These are phyloP conservation scores for Pitangus sulphuratus DNA, from an alignment of 2,797 vertebrate species.

Conservation along the genomic window DNA sequence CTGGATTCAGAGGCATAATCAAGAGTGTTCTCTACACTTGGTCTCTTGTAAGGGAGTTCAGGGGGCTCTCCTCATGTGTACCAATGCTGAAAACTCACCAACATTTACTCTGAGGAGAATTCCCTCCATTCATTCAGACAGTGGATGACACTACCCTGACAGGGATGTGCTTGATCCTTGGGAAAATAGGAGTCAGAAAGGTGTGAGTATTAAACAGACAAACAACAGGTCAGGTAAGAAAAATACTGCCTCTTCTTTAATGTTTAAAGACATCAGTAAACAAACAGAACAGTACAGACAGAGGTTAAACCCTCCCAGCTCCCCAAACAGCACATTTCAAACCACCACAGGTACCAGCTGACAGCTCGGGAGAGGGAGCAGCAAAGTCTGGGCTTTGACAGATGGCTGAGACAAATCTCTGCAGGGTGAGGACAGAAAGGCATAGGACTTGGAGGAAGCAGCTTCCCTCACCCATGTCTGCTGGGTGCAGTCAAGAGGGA, in stretches of 20 bases:
- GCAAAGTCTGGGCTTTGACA: background rate
- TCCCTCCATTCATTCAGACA: background rate
- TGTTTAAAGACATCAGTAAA: constrained; percentile 75
- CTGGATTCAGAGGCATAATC: rapidly evolving
- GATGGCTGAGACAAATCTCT: background rate
- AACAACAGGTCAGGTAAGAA: constrained; percentile 68
- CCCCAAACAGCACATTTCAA: background rate
- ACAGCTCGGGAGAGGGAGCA: background rate
- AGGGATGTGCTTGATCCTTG: rapidly evolving
- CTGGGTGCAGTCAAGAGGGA: background rate
- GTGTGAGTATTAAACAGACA: background rate
- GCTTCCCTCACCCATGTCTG: background rate
- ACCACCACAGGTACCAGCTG: background rate
- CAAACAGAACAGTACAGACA: constrained; percentile 58
- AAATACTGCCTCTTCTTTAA: constrained; percentile 79
- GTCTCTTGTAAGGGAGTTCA: background rate
- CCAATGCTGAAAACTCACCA: background rate
- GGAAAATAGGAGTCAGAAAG: background rate
- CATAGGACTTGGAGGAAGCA: background rate
- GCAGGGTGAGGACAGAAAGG: background rate
- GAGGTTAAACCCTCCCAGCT: constrained; percentile 4
- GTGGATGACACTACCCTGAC: background rate
- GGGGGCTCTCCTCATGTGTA: background rate
- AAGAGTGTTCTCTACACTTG: rapidly evolving
- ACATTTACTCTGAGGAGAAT: background rate